Conservation (phyloP, 1,140 invertebrate genomes). For the Agrypnia vestita region DNA sequence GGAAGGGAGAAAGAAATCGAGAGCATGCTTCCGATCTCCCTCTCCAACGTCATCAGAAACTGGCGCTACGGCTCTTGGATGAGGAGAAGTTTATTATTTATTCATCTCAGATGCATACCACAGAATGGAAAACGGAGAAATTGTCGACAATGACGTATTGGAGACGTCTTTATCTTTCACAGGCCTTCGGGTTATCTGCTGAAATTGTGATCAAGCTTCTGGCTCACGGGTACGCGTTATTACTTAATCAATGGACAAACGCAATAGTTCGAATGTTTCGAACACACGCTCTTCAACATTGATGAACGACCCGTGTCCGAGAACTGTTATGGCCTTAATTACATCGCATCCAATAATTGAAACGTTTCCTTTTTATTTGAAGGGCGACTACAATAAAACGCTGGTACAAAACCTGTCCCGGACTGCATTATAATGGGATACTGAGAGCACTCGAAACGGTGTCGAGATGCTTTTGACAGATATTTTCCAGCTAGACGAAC, state of each 20-base stretch:
- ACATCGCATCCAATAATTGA: slow-evolving; percentile 30
- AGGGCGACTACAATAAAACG: slow-evolving; percentile 9
- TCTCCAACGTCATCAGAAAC: no score
- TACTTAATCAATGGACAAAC: slow-evolving; percentile 19
- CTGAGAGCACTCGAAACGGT: slow-evolving; percentile 40
- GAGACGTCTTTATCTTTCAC: no score
- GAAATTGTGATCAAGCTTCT: neutral
- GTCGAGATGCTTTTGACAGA: slow-evolving; percentile 46
- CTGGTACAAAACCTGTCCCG: slow-evolving; percentile 23
- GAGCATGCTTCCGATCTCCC: no score
- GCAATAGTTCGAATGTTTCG: neutral
- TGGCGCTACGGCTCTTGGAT: no score
- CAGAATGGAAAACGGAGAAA: no score
- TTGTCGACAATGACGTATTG: no score
- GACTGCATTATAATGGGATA: slow-evolving; percentile 32
- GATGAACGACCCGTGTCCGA: slow-evolving; percentile 13
- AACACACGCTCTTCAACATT: neutral
- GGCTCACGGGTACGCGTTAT: neutral
- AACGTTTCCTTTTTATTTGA: slow-evolving; percentile 9
- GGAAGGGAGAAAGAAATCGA: no score
- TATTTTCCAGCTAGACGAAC: slow-evolving; percentile 32
- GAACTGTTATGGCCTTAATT: slow-evolving; percentile 34
- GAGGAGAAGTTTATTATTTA: no score
- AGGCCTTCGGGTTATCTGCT: no score
- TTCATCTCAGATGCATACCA: no score